A percentile compares a stretch with the other conserved stretches of the same genome.
These are phyloP conservation scores for Pygoscelis antarcticus DNA, from an alignment of 2,113 vertebrate genomes.

Conservation along the genomic window DNA sequence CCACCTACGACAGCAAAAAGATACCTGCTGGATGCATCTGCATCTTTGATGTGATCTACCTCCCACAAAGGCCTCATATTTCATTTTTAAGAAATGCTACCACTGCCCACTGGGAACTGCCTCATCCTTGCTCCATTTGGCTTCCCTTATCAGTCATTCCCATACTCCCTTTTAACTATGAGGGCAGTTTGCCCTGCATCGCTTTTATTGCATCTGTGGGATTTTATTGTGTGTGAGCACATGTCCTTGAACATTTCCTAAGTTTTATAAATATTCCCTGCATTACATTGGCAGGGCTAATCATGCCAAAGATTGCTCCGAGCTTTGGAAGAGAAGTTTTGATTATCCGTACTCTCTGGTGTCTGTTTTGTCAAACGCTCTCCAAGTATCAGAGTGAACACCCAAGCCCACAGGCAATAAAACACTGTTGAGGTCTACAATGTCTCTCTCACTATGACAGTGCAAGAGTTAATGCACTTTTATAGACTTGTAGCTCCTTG, in stretches of 20 bases:
- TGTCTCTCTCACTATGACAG: neutral
- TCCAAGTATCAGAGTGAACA: neutral
- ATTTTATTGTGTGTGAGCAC: neutral
- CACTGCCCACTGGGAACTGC: neutral
- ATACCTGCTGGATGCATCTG: neutral
- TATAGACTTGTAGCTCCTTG: neutral
- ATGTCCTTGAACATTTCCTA: neutral
- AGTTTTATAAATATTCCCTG: neutral
- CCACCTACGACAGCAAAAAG: neutral
- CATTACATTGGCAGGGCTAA: neutral
- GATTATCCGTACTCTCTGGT: neutral
- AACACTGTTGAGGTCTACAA: neutral
- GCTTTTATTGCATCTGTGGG: neutral
- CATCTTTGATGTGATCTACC: neutral
- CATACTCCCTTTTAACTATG: neutral
- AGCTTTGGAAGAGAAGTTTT: neutral
- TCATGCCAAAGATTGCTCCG: neutral
- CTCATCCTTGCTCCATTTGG: neutral
- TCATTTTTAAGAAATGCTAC: neutral
- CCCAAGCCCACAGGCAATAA: neutral
- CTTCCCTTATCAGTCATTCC: neutral
- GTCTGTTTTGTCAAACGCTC: neutral
- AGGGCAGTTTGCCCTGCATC: neutral
- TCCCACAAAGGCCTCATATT: neutral
- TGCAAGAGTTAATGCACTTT: neutral